These are phyloP conservation scores for Knipowitschia caucasica DNA, from an alignment of 2,797 vertebrate species.

Conservation along the genomic window DNA sequence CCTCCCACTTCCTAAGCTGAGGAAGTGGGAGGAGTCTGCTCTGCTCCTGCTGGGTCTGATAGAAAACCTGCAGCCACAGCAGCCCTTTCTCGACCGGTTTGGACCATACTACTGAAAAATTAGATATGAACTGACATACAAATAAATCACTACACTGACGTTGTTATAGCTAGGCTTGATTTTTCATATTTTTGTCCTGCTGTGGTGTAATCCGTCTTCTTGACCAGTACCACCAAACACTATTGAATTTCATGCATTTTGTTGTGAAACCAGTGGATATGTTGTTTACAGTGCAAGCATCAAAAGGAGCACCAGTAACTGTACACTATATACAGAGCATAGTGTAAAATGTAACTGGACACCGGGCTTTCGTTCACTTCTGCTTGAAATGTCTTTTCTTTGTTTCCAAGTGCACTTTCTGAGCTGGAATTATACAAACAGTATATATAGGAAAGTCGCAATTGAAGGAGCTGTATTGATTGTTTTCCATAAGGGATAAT, in stretches of 20 bases:
- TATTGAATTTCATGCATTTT: constrained; percentile 45
- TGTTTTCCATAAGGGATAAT: no score
- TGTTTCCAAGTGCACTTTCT: background rate
- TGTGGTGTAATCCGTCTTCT: constrained; percentile 30
- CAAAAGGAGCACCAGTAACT: constrained; percentile 67
- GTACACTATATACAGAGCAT: constrained; percentile 66
- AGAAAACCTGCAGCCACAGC: no score
- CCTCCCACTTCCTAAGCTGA: no score
- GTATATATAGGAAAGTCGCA: no score
- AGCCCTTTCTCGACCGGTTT: no score
- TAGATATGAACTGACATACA: background rate
- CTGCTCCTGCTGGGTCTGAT: no score
- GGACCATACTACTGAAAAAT: no score
- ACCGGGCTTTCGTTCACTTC: background rate
- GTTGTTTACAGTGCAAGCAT: constrained; percentile 60
- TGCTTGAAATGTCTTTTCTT: constrained; percentile 13
- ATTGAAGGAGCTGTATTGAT: background rate
- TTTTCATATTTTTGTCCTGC: constrained; percentile 15
- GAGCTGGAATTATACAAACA: background rate
- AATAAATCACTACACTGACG: constrained; percentile 7
- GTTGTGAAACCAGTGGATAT: constrained; percentile 51
- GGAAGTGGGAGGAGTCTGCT: no score
- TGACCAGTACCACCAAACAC: constrained; percentile 28
- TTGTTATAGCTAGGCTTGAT: constrained; percentile 19
- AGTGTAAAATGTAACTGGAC: constrained; percentile 51